Evolutionary conservation across 2,888 invertebrate genomes (phyloP).

Genomic region (Tiphia femorata): DNA sequence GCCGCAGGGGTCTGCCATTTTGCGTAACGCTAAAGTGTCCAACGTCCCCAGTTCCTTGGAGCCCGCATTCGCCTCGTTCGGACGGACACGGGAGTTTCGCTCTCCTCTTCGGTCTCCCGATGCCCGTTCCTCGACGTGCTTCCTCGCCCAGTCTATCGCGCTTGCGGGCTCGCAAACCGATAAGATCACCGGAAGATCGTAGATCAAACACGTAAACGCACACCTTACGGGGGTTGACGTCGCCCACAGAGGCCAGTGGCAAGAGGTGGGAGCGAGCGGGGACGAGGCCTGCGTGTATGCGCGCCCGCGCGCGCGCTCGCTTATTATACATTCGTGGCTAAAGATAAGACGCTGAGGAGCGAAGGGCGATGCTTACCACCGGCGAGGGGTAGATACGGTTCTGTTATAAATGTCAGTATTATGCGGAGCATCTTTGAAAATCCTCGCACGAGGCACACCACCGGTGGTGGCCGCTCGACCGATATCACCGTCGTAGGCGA

Average conservation of each 20-base stretch:
- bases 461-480: too few relatives aligned
- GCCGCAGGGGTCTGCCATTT: too few relatives aligned
- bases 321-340: conserved; percentile 67
- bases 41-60: too few relatives aligned
- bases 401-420: conserved; percentile 68
- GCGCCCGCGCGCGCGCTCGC: too few relatives aligned
- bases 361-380: conserved; percentile 53
- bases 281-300: too few relatives aligned
- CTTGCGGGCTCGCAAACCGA: conserved; percentile 32
- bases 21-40: too few relatives aligned
- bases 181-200: conserved; percentile 65
- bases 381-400: conserved; percentile 67
- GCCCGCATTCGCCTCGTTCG: background rate
- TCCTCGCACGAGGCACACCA: too few relatives aligned
- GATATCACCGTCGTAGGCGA: too few relatives aligned
- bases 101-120: too few relatives aligned
- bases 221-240: conserved; percentile 56
- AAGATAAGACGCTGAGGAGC: conserved; percentile 57
- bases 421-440: conserved; percentile 58
- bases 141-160: too few relatives aligned
- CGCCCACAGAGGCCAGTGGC: too few relatives aligned
- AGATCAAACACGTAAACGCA: conserved; percentile 66
- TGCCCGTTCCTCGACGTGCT: background rate
- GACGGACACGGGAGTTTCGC: background rate
- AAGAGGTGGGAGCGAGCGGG: too few relatives aligned